phyloP scores from a whole-genome alignment of 64 coral and sea anemone genomes.

The Cladopsammia gracilis region DNA sequence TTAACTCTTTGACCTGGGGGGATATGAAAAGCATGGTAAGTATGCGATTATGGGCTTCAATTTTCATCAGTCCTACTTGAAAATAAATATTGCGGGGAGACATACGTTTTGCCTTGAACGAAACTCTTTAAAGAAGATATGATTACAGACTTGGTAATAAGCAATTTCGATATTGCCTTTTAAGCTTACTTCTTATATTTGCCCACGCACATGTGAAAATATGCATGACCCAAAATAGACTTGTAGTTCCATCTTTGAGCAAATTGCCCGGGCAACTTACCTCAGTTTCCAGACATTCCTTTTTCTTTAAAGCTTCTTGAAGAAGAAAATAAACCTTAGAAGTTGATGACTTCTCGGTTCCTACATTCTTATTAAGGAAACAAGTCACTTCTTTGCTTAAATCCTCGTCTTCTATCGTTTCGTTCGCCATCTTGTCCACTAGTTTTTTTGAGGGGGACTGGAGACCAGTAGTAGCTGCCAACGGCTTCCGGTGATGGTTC shows the following conservation, averaged over 20 bases:
- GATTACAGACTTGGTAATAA: neutral
- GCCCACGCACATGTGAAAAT: neutral
- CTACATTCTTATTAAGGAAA: constrained; percentile 60
- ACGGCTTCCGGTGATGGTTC: neutral
- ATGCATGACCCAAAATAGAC: neutral
- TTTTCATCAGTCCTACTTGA: neutral
- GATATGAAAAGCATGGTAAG: neutral
- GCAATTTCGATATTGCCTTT: neutral
- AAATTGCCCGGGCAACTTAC: constrained; percentile 31
- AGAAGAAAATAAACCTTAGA: constrained; percentile 38
- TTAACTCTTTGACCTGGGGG: neutral
- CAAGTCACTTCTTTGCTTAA: constrained; percentile 30
- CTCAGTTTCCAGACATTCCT: constrained; percentile 38
- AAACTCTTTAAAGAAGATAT: neutral
- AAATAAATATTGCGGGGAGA: neutral
- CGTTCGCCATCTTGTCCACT: constrained; percentile 61
- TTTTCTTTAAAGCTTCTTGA: constrained; percentile 40
- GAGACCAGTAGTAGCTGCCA: neutral
- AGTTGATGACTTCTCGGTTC: constrained; percentile 29
- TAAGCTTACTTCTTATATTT: neutral
- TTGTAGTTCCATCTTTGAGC: neutral
- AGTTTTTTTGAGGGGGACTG: constrained; percentile 11
- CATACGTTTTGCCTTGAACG: neutral
- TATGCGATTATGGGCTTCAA: neutral
- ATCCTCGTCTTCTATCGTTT: constrained; percentile 2